phyloP scores from a whole-genome alignment of 2,888 invertebrate genomes.

The Doris montereyensis region DNA sequence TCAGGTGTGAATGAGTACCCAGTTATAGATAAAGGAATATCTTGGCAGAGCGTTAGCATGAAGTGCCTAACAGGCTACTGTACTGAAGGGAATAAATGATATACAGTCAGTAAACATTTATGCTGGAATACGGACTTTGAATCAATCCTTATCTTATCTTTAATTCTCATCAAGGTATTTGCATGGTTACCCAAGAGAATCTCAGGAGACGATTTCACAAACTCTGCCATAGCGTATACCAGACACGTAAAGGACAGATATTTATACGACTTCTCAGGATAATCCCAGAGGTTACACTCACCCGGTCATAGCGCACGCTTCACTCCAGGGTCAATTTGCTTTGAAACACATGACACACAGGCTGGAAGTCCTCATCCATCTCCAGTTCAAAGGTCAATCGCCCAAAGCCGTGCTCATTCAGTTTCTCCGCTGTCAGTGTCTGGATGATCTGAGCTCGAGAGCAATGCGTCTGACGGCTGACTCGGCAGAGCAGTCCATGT shows the following conservation, averaged over 20 bases:
- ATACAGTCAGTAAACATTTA: no score
- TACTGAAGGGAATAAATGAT: no score
- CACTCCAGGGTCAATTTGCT: conserved; percentile 81
- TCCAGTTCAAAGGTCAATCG: conserved; percentile 88
- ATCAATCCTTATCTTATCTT: no score
- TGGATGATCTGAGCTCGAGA: conserved; percentile 85
- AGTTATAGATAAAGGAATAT: no score
- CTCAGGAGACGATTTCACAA: no score
- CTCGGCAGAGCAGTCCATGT: conserved; percentile 79
- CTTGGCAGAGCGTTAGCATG: no score
- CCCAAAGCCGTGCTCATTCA: conserved; percentile 84
- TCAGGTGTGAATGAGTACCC: no score
- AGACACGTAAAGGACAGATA: background rate
- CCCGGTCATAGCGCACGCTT: conserved; percentile 80
- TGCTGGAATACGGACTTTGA: no score
- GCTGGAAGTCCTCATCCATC: conserved; percentile 76
- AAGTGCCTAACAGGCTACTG: no score
- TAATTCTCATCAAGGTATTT: no score
- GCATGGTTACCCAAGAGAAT: no score
- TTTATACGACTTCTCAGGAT: background rate
- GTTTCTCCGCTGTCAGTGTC: conserved; percentile 88
- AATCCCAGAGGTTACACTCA: background rate
- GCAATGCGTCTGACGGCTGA: conserved; percentile 85
- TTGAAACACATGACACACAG: conserved; percentile 82
- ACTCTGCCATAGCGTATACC: conserved; percentile 66